These are phyloP conservation scores for Nysson spinosus DNA, from an alignment of 2,888 invertebrate genomes.

Conservation along the genomic window DNA sequence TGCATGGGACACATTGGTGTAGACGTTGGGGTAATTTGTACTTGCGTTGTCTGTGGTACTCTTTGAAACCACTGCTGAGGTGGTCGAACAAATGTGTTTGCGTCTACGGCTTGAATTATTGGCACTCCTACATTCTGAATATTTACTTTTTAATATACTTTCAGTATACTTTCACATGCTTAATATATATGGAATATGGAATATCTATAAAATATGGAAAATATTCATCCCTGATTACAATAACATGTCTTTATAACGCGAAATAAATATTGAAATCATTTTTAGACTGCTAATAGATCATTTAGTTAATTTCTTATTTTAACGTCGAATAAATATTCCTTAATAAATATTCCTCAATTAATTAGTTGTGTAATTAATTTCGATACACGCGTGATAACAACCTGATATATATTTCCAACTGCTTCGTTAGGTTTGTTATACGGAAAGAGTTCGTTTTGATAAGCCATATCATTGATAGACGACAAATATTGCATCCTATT, in stretches of 20 bases:
- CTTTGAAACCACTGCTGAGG: slow-evolving; percentile 71
- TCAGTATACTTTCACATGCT: too few species aligned
- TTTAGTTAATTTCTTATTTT: too few species aligned
- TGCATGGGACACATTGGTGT: slow-evolving; percentile 63
- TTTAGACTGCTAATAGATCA: too few species aligned
- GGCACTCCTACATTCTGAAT: slow-evolving; percentile 66
- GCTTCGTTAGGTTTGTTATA: slow-evolving; percentile 57
- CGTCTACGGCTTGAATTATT: slow-evolving; percentile 57
- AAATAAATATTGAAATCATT: too few species aligned
- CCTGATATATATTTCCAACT: slow-evolving; percentile 62
- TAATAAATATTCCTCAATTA: too few species aligned
- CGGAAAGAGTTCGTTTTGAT: slow-evolving; percentile 68
- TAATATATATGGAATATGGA: too few species aligned
- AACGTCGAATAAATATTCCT: too few species aligned
- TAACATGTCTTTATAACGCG: too few species aligned
- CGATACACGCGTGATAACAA: too few species aligned
- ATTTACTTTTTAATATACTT: not conserved
- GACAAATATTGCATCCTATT: slow-evolving; percentile 64
- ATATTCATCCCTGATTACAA: too few species aligned
- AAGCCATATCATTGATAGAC: slow-evolving; percentile 63
- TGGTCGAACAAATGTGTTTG: slow-evolving; percentile 59
- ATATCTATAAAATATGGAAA: too few species aligned
- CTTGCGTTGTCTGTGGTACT: slow-evolving; percentile 58
- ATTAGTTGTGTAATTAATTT: too few species aligned
- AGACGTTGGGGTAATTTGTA: slow-evolving; percentile 59